Conservation (phyloP, 2,888 invertebrate genomes). For the Agonum fuliginosum region DNA sequence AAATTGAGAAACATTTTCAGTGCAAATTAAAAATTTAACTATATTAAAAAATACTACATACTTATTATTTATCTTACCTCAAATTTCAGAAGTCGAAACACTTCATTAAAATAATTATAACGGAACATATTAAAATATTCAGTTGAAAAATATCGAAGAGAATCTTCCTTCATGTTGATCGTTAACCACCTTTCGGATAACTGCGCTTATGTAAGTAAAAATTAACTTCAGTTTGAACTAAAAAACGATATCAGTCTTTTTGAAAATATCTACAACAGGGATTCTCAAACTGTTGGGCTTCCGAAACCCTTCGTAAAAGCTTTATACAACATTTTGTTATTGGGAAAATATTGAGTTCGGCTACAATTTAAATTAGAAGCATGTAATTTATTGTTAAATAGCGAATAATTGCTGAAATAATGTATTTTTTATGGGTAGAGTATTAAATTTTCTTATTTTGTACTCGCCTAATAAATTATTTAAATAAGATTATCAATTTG, state of each 20-base stretch:
- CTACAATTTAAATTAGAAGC: too few species aligned
- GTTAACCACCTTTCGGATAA: not conserved
- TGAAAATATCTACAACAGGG: not conserved
- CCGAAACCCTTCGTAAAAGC: too few species aligned
- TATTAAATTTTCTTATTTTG: too few species aligned
- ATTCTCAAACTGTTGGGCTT: too few species aligned
- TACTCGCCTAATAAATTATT: too few species aligned
- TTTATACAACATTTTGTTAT: too few species aligned
- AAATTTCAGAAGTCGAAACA: not conserved
- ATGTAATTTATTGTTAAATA: too few species aligned
- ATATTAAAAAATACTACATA: not conserved
- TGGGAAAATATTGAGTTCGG: too few species aligned
- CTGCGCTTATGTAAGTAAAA: not conserved
- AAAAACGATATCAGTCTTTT: not conserved
- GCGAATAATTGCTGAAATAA: too few species aligned
- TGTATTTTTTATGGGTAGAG: too few species aligned
- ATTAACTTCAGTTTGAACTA: not conserved
- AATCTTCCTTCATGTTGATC: not conserved
- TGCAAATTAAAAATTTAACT: too few species aligned
- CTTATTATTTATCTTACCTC: not conserved
- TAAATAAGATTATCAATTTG: too few species aligned
- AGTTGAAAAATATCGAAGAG: not conserved
- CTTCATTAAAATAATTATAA: slow-evolving; percentile 28
- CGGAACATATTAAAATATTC: slow-evolving; percentile 7
- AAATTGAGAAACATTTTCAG: not conserved